phyloP scores from a whole-genome alignment of 2,888 invertebrate species.

The Emmelina monodactyla region DNA sequence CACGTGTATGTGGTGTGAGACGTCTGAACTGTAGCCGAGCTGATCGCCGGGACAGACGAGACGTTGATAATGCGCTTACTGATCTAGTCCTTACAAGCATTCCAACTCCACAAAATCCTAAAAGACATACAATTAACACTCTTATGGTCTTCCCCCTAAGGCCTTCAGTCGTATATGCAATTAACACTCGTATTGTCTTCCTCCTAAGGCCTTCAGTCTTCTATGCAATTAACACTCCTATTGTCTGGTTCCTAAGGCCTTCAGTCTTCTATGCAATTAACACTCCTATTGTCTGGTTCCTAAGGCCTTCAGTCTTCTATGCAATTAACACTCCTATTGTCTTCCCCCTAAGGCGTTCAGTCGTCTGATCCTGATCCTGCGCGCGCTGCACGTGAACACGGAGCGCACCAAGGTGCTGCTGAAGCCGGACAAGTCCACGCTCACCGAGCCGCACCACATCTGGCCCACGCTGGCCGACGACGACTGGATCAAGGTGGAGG shows the following conservation, averaged over 20 bases:
- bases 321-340: too few relatives aligned
- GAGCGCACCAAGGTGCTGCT: slow-evolving; percentile 98
- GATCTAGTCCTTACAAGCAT: slow-evolving; percentile 24
- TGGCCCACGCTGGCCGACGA: slow-evolving; percentile 98
- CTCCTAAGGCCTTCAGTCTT: too few relatives aligned
- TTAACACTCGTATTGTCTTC: too few relatives aligned
- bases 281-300: too few relatives aligned
- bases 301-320: too few relatives aligned
- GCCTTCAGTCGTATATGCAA: too few relatives aligned
- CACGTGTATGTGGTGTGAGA: slow-evolving; percentile 49
- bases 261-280: too few relatives aligned
- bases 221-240: too few relatives aligned
- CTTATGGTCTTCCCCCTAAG: too few relatives aligned
- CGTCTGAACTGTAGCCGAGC: slow-evolving; percentile 20
- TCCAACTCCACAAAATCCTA: too few relatives aligned
- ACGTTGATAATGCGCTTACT: slow-evolving; percentile 41
- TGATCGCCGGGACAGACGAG: slow-evolving; percentile 30
- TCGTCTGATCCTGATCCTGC: slow-evolving; percentile 92
- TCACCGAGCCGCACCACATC: slow-evolving; percentile 99
- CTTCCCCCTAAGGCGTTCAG: slow-evolving; percentile 88
- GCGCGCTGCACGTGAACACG: slow-evolving; percentile 98
- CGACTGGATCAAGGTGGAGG: slow-evolving; percentile 99
- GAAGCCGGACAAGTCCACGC: slow-evolving; percentile 98
- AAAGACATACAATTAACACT: too few relatives aligned
- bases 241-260: too few relatives aligned